Percentiles rank a stretch among this genome's conserved stretches.
Conservation (phyloP, 2,113 vertebrate species). For the Callopanchax toddi region DNA sequence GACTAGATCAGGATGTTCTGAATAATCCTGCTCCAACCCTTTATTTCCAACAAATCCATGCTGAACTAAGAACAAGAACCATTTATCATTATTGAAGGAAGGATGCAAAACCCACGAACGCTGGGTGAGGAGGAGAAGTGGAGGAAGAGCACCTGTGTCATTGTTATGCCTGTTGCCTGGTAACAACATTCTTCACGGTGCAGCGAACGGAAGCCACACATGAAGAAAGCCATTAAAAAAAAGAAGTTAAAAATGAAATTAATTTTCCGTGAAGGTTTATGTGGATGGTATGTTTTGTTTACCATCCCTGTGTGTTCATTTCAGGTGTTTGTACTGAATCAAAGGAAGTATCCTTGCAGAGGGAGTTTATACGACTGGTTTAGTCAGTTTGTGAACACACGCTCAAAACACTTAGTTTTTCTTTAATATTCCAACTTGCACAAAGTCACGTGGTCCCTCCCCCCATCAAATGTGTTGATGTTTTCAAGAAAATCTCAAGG, state of each 20-base stretch:
- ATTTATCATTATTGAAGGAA: conserved; percentile 68
- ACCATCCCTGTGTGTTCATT: conserved; percentile 30
- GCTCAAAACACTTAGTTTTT: too few relatives aligned
- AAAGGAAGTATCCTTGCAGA: conserved; percentile 24
- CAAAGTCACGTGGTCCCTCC: too few relatives aligned
- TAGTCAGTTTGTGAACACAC: conserved; percentile 20
- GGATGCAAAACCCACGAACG: conserved; percentile 52
- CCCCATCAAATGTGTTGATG: too few relatives aligned
- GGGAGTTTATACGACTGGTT: conserved; percentile 20
- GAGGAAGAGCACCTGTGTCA: conserved; percentile 80
- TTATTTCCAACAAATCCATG: conserved; percentile 47
- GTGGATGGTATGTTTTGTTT: conserved; percentile 44
- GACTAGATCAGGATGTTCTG: conserved; percentile 25
- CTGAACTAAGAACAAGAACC: conserved; percentile 63
- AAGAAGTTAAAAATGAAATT: conserved; percentile 49
- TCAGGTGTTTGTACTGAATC: conserved; percentile 49
- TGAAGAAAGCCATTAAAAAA: conserved; percentile 68
- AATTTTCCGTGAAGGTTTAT: conserved; percentile 67
- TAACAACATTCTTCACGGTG: conserved; percentile 78
- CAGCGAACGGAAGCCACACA: conserved; percentile 67
- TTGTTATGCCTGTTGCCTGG: conserved; percentile 86
- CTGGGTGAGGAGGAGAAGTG: conserved; percentile 25
- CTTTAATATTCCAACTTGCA: too few relatives aligned
- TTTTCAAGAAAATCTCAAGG: too few relatives aligned
- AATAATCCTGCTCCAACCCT: conserved; percentile 38